These are phyloP conservation scores for Phylloscopus trochiloides DNA, from an alignment of 2,113 vertebrate species.

Conservation along the genomic window DNA sequence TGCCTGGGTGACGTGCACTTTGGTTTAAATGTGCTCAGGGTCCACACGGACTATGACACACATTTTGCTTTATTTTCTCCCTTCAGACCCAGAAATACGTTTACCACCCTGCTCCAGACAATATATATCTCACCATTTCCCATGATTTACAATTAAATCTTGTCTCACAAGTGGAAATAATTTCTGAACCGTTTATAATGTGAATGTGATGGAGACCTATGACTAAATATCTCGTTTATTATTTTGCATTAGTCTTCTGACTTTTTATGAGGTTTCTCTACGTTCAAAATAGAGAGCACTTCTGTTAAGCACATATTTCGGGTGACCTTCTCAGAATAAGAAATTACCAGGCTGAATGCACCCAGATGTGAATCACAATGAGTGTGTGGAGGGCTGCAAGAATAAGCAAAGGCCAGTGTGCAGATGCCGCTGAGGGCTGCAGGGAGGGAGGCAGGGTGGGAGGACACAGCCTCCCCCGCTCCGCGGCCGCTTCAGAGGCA, in stretches of 20 bases:
- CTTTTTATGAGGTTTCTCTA: constrained; percentile 19
- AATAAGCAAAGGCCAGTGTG: background rate
- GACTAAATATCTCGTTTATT: constrained; percentile 61
- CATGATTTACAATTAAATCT: constrained; percentile 30
- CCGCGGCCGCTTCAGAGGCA: background rate
- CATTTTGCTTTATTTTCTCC: constrained; percentile 25
- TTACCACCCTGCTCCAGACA: constrained; percentile 6
- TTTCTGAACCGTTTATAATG: constrained; percentile 7
- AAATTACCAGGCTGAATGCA: background rate
- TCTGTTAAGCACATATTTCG: background rate
- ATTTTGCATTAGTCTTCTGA: constrained; percentile 42
- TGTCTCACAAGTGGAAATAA: constrained; percentile 2
- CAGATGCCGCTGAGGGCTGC: background rate
- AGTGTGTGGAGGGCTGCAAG: background rate
- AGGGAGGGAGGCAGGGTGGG: background rate
- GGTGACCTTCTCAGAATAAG: constrained; percentile 46
- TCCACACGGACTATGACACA: background rate
- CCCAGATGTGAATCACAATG: constrained; percentile 45
- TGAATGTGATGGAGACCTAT: constrained; percentile 3
- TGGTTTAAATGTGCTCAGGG: background rate
- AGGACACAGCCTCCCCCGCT: background rate
- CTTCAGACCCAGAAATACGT: constrained; percentile 36
- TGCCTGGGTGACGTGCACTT: background rate
- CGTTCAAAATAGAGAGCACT: constrained; percentile 22
- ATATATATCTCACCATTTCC: constrained; percentile 40